A percentile compares a stretch with the other conserved stretches of the same genome.
Evolutionary conservation across 30 jellyfish, hydroid and myxozoan species (phyloP).

Genomic region (Morbakka virulenta): DNA sequence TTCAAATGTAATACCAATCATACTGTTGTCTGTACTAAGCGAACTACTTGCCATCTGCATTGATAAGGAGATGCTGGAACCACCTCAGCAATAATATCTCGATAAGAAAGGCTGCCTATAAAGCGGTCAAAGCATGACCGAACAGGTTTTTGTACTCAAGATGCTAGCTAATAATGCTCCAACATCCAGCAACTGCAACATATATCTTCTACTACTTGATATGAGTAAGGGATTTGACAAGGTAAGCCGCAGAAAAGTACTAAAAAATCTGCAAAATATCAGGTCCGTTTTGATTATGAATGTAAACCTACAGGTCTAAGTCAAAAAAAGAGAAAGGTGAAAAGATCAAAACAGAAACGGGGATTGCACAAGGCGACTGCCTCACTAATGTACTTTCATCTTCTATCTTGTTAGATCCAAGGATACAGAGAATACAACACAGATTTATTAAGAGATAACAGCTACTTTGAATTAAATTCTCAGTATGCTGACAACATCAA

Average conservation of each 20-base stretch:
- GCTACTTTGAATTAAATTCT: too few relatives aligned
- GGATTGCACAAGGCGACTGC: background rate
- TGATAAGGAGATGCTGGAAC: constrained; percentile 36
- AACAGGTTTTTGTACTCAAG: constrained; percentile 61
- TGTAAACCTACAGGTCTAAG: too few relatives aligned
- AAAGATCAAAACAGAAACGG: background rate
- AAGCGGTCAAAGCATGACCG: constrained; percentile 52
- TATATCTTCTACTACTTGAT: constrained; percentile 46
- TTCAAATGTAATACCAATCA: constrained; percentile 51
- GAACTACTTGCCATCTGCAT: constrained; percentile 56
- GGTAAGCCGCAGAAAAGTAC: constrained; percentile 40
- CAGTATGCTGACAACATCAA: constrained; percentile 56
- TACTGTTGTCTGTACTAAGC: constrained; percentile 52
- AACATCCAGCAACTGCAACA: constrained; percentile 54
- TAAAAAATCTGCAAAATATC: constrained; percentile 24
- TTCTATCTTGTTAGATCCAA: constrained; percentile 30
- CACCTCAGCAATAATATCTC: constrained; percentile 37
- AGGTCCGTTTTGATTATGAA: too few relatives aligned
- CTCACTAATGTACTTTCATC: background rate
- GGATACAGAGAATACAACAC: constrained; percentile 3
- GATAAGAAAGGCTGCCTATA: constrained; percentile 43
- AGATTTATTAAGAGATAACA: background rate
- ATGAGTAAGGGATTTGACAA: constrained; percentile 72
- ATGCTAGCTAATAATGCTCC: constrained; percentile 50
- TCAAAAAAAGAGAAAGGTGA: too few relatives aligned